Evolutionary conservation across 1,140 invertebrate genomes (phyloP).

Genomic region (Zaprionus davidi): DNA sequence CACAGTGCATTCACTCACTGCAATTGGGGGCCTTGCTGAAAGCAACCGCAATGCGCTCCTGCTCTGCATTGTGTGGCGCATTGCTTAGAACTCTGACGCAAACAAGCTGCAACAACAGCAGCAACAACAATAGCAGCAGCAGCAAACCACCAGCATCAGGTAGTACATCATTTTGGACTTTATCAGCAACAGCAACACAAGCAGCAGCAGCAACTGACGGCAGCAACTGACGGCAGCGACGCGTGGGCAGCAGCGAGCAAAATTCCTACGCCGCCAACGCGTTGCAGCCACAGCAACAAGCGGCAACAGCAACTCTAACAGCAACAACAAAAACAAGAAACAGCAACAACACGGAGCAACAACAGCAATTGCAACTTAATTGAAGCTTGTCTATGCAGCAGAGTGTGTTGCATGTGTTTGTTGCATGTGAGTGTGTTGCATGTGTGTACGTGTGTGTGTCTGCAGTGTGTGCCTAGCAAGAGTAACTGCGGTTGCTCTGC

Average conservation of each 20-base stretch:
- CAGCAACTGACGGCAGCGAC: constrained; percentile 47
- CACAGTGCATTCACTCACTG: neutral
- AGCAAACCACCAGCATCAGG: constrained; percentile 65
- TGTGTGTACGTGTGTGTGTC: neutral
- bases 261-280: constrained; percentile 76
- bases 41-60: constrained; percentile 40
- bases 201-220: constrained; percentile 47
- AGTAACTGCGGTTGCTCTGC: constrained; percentile 76
- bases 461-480: constrained; percentile 34
- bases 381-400: constrained; percentile 76
- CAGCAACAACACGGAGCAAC: constrained; percentile 22
- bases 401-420: constrained; percentile 7
- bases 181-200: constrained; percentile 67
- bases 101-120: constrained; percentile 30
- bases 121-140: constrained; percentile 10
- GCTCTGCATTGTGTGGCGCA: constrained; percentile 7
- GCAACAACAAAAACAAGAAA: constrained; percentile 13
- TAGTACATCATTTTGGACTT: constrained; percentile 82
- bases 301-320: constrained; percentile 36
- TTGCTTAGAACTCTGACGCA: constrained; percentile 35
- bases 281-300: constrained; percentile 26
- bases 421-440: neutral
- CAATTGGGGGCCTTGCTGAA: neutral
- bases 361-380: constrained; percentile 81
- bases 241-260: constrained; percentile 71